Percentiles rank a stretch among this genome's conserved stretches.
These are phyloP conservation scores for Lucifuga dentata DNA, from an alignment of 2,113 vertebrate species.

Conservation along the genomic window DNA sequence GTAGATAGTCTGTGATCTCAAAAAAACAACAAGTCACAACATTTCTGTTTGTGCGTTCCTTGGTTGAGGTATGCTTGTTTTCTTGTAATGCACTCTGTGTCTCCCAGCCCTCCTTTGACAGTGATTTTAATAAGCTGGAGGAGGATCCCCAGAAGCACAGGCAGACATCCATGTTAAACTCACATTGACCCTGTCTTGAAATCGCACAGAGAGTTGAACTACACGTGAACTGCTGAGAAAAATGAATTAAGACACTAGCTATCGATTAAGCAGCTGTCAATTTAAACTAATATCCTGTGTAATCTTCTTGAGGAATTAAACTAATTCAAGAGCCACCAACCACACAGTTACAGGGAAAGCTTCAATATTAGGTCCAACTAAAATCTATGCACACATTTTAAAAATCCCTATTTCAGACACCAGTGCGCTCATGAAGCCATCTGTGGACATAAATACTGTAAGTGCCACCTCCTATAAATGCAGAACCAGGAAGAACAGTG, in stretches of 20 bases:
- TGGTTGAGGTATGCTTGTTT: conserved; percentile 28
- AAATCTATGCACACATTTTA: too few relatives aligned
- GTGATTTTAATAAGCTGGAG: conserved; percentile 48
- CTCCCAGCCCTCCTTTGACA: conserved; percentile 26
- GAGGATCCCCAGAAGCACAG: conserved; percentile 15
- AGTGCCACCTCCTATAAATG: too few relatives aligned
- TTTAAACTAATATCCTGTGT: conserved; percentile 9
- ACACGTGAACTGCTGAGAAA: conserved; percentile 9
- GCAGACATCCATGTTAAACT: conserved; percentile 42
- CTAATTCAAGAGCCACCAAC: too few relatives aligned
- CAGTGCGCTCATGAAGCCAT: too few relatives aligned
- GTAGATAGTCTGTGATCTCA: conserved; percentile 37
- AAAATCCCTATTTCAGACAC: too few relatives aligned
- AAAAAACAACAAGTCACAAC: conserved; percentile 56
- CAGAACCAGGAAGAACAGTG: too few relatives aligned
- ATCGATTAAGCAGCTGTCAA: background rate
- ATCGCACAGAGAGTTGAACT: conserved; percentile 27
- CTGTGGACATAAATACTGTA: too few relatives aligned
- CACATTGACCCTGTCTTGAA: conserved; percentile 31
- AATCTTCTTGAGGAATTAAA: background rate
- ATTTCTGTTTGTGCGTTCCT: conserved; percentile 56
- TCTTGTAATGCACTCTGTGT: too few relatives aligned
- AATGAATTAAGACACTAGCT: conserved; percentile 1
- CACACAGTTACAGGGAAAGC: too few relatives aligned
- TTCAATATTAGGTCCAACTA: too few relatives aligned